phyloP scores from a whole-genome alignment of 2,797 vertebrate species.

The Vespertilio murinus region DNA sequence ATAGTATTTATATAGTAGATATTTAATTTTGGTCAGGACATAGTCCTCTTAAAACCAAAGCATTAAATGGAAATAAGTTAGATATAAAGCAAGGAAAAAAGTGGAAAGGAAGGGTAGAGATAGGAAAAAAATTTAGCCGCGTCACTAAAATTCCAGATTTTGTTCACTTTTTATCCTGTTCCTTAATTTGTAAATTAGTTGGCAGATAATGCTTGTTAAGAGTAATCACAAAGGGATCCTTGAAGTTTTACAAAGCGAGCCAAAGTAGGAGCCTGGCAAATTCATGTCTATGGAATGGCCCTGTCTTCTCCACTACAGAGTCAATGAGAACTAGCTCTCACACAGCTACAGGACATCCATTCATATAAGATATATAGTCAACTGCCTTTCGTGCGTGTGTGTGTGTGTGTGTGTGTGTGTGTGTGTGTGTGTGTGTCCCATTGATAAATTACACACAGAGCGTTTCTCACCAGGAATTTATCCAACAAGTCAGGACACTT shows the following conservation, averaged over 20 bases:
- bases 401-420: background rate
- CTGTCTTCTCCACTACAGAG: background rate
- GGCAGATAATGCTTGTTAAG: background rate
- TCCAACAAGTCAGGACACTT: conserved; percentile 83
- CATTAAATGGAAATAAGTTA: background rate
- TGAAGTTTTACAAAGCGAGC: background rate
- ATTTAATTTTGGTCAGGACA: background rate
- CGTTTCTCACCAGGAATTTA: conserved; percentile 81
- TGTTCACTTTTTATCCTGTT: background rate
- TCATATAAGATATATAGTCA: background rate
- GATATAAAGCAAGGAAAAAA: background rate
- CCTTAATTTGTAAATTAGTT: background rate
- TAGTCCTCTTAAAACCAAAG: background rate
- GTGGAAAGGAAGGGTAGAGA: background rate
- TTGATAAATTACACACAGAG: conserved; percentile 79
- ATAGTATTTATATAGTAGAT: background rate
- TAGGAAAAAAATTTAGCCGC: background rate
- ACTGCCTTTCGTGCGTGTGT: background rate
- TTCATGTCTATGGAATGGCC: background rate
- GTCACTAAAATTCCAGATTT: background rate
- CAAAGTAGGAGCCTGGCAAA: background rate
- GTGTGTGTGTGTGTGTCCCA: conserved; percentile 54
- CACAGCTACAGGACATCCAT: rapidly evolving
- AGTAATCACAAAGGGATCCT: background rate
- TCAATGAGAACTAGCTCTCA: background rate